Evolutionary conservation across 1,140 invertebrate genomes (phyloP).

Genomic region (Aphis gossypii): DNA sequence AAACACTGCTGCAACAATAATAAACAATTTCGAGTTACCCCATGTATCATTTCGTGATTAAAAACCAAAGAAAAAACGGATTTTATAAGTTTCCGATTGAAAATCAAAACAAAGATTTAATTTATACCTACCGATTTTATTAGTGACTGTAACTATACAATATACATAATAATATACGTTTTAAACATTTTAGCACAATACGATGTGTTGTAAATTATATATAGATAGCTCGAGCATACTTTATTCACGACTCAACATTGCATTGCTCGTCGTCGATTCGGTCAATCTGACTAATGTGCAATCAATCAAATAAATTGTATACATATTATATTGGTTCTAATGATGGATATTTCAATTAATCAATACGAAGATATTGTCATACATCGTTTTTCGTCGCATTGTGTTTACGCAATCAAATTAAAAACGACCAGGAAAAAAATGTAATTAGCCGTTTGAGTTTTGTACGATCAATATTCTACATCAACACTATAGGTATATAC

Average conservation of each 20-base stretch:
- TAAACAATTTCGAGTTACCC: neutral
- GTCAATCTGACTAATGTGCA: neutral
- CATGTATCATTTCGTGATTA: neutral
- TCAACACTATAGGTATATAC: neutral
- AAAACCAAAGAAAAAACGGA: neutral
- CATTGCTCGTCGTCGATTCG: neutral
- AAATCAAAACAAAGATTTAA: neutral
- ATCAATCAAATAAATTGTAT: neutral
- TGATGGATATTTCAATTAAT: neutral
- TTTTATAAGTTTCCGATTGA: neutral
- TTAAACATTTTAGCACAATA: too few species aligned
- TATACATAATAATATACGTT: neutral
- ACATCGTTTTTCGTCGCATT: neutral
- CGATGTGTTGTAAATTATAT: neutral
- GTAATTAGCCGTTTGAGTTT: constrained; percentile 1
- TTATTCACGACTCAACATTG: neutral
- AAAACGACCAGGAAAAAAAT: neutral
- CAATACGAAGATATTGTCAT: neutral
- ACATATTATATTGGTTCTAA: too few species aligned
- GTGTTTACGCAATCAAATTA: neutral
- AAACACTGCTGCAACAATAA: neutral
- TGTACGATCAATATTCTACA: neutral
- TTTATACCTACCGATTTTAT: neutral
- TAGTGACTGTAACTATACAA: neutral
- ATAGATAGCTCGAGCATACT: neutral